Evolutionary conservation across 2,797 vertebrate genomes (phyloP).

Genomic region (Chrosomus eos): DNA sequence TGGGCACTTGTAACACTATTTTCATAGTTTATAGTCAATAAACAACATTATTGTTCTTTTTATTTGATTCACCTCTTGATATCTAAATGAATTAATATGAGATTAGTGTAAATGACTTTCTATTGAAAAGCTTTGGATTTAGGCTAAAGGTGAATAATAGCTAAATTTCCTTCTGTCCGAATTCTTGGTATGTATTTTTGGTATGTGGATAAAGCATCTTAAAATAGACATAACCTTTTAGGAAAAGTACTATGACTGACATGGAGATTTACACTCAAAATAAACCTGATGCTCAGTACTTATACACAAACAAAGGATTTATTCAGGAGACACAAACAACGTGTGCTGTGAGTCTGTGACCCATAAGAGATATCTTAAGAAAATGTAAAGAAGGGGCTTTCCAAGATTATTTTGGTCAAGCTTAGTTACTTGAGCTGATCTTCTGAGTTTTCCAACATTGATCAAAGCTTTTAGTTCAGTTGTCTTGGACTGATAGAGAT

Average conservation of each 20-base stretch:
- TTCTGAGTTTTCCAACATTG: neutral
- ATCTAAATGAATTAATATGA: neutral
- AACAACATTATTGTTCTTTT: neutral
- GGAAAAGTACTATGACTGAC: slow-evolving; percentile 25
- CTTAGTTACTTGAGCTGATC: neutral
- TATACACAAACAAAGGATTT: slow-evolving; percentile 42
- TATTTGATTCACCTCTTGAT: neutral
- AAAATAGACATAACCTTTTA: slow-evolving; percentile 48
- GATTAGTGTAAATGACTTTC: neutral
- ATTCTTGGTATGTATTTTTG: neutral
- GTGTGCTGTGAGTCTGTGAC: slow-evolving; percentile 47
- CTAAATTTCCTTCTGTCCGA: neutral
- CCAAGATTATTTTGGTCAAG: slow-evolving; percentile 1
- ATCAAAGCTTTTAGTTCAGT: neutral
- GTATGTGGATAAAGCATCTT: slow-evolving; percentile 26
- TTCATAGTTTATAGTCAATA: neutral
- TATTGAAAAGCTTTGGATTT: neutral
- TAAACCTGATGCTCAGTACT: slow-evolving; percentile 30
- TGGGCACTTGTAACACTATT: neutral
- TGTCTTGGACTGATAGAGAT: neutral
- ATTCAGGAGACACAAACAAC: slow-evolving; percentile 41
- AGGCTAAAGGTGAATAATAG: neutral
- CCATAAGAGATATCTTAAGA: slow-evolving; percentile 30
- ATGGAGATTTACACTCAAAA: slow-evolving; percentile 45
- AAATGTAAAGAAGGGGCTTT: slow-evolving; percentile 44